A percentile compares a stretch with the other conserved stretches of the same genome.
Conservation (phyloP, 2,113 vertebrate genomes). For the Siphamia tubifer region DNA sequence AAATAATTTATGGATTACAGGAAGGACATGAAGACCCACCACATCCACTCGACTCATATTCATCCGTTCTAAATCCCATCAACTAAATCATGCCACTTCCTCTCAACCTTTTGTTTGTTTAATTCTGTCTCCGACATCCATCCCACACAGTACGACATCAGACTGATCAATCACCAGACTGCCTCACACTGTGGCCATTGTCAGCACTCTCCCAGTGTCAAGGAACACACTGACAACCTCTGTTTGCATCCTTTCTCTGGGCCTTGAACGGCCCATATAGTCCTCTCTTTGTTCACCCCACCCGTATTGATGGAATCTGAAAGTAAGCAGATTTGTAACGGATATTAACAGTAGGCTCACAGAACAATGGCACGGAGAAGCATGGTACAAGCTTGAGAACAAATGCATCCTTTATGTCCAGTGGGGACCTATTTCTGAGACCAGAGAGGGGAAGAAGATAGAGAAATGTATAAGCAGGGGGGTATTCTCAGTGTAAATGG, state of each 20-base stretch:
- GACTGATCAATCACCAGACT: slow-evolving; percentile 69
- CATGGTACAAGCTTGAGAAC: slow-evolving; percentile 61
- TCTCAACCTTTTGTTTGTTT: slow-evolving; percentile 55
- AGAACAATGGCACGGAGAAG: slow-evolving; percentile 70
- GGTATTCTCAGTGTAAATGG: slow-evolving; percentile 40
- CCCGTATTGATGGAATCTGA: slow-evolving; percentile 75
- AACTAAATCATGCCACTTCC: slow-evolving; percentile 57
- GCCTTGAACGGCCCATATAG: slow-evolving; percentile 53
- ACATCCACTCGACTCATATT: slow-evolving; percentile 12
- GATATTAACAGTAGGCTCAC: slow-evolving; percentile 71
- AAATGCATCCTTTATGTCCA: slow-evolving; percentile 62
- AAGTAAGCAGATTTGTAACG: slow-evolving; percentile 81
- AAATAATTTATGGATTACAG: slow-evolving; percentile 36
- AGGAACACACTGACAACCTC: slow-evolving; percentile 57
- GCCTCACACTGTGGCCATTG: slow-evolving; percentile 72
- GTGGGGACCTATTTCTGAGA: slow-evolving; percentile 37
- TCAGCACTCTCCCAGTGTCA: slow-evolving; percentile 48
- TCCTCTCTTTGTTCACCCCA: slow-evolving; percentile 63
- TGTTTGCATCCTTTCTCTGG: slow-evolving; percentile 60
- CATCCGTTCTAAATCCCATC: slow-evolving; percentile 41
- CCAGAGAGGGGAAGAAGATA: slow-evolving; percentile 3
- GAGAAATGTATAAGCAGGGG: slow-evolving; percentile 25
- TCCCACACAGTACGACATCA: slow-evolving; percentile 53
- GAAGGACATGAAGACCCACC: slow-evolving; percentile 23
- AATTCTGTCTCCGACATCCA: slow-evolving; percentile 38